Percentiles rank a stretch among this genome's conserved stretches.
These are phyloP conservation scores for Brachionus angularis DNA, from an alignment of 1,140 invertebrate genomes.

Conservation along the genomic window DNA sequence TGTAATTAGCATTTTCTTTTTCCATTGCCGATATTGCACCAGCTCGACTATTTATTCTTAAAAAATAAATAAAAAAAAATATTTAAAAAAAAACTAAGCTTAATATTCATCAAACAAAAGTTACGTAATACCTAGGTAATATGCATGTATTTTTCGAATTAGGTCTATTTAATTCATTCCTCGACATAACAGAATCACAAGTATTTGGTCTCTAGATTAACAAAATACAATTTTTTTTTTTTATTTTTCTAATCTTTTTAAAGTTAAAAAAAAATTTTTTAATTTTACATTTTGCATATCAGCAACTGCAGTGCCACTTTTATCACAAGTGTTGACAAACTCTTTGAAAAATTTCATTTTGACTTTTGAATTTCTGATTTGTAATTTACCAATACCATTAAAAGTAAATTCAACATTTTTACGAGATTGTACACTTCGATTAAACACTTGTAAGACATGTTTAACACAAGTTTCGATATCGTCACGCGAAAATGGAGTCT, in stretches of 20 bases:
- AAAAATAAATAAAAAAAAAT: not conserved
- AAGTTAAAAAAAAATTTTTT: not conserved
- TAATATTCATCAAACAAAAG: not conserved
- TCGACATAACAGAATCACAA: slow-evolving; percentile 57
- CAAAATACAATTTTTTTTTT: not conserved
- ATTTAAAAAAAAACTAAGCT: not conserved
- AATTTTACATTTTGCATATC: slow-evolving; percentile 55
- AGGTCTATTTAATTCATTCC: slow-evolving; percentile 47
- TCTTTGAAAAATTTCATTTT: slow-evolving; percentile 59
- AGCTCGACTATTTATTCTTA: slow-evolving; percentile 27
- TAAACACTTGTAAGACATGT: slow-evolving; percentile 53
- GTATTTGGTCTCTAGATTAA: slow-evolving; percentile 53
- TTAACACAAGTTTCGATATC: slow-evolving; percentile 55
- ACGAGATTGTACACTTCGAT: slow-evolving; percentile 49
- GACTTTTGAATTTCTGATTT: slow-evolving; percentile 52
- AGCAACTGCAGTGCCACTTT: slow-evolving; percentile 52
- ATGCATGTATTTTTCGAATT: not conserved
- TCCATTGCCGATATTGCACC: not conserved
- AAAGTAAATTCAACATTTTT: slow-evolving; percentile 56
- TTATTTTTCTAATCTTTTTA: too few species aligned
- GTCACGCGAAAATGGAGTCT: slow-evolving; percentile 55
- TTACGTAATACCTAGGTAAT: slow-evolving; percentile 10
- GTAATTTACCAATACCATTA: slow-evolving; percentile 53
- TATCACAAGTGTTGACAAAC: slow-evolving; percentile 56
- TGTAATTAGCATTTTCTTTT: not conserved